phyloP scores from a whole-genome alignment of 2,888 invertebrate species.

The Tortrix viridana region DNA sequence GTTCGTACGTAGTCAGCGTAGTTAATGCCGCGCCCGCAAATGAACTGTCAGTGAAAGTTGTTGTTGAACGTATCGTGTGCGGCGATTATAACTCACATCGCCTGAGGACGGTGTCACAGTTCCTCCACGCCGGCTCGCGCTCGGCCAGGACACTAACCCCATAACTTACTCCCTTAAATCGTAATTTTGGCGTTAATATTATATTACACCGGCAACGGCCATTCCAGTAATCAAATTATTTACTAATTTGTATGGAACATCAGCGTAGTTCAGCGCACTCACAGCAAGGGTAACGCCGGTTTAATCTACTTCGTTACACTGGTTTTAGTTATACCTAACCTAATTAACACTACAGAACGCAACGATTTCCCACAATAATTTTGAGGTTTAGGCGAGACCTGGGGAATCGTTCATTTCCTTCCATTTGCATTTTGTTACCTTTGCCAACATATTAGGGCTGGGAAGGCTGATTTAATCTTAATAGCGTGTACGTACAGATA shows the following conservation, averaged over 20 bases:
- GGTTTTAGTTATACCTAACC: conserved; percentile 59
- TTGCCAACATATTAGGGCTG: conserved; percentile 36
- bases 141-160: conserved; percentile 52
- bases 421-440: conserved; percentile 38
- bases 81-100: conserved; percentile 57
- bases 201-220: conserved; percentile 48
- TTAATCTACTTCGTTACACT: conserved; percentile 71
- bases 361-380: conserved; percentile 52
- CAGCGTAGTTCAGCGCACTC: conserved; percentile 60
- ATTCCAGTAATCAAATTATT: conserved; percentile 72
- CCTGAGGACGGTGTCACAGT: conserved; percentile 62
- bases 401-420: conserved; percentile 38
- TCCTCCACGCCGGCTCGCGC: conserved; percentile 46
- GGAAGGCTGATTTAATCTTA: conserved; percentile 32
- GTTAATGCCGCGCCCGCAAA: conserved; percentile 46
- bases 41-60: conserved; percentile 54
- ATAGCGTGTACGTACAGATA: conserved; percentile 31
- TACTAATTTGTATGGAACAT: conserved; percentile 72
- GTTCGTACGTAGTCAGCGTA: conserved; percentile 12
- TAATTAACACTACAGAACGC: conserved; percentile 61
- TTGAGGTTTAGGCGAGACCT: conserved; percentile 43
- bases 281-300: conserved; percentile 56
- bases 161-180: conserved; percentile 48
- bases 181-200: conserved; percentile 49
- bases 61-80: conserved; percentile 56